Evolutionary conservation across 2,797 vertebrate species (phyloP).

Genomic region (Scarus forsteni): DNA sequence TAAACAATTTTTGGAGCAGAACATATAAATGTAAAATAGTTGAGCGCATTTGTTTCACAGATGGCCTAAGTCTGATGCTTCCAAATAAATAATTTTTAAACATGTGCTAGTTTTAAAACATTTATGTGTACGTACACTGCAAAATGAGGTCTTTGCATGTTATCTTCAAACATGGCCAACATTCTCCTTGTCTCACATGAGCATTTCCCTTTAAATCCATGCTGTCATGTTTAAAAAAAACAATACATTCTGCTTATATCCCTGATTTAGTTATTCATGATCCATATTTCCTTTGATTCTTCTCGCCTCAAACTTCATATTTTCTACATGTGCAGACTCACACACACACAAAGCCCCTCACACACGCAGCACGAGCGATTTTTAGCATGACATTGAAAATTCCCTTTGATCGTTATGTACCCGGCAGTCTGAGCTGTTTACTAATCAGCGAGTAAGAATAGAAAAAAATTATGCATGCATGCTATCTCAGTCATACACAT

Average conservation of each 20-base stretch:
- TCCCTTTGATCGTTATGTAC: slow-evolving; percentile 75
- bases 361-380: slow-evolving; percentile 49
- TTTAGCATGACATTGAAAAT: slow-evolving; percentile 73
- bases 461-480: slow-evolving; percentile 45
- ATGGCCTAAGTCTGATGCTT: not conserved
- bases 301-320: slow-evolving; percentile 30
- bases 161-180: slow-evolving; percentile 13
- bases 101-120: not conserved
- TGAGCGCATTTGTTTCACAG: not conserved
- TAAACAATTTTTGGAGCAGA: not conserved
- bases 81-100: not conserved
- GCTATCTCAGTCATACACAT: slow-evolving; percentile 53
- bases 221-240: slow-evolving; percentile 39
- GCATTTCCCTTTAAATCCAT: slow-evolving; percentile 12
- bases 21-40: not conserved
- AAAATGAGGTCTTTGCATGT: not conserved
- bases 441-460: slow-evolving; percentile 65
- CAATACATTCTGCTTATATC: slow-evolving; percentile 30
- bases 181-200: slow-evolving; percentile 17
- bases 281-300: slow-evolving; percentile 46
- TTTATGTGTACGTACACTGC: not conserved
- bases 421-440: slow-evolving; percentile 66
- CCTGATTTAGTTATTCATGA: slow-evolving; percentile 18
- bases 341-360: slow-evolving; percentile 37
- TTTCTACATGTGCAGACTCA: slow-evolving; percentile 33